Conservation (phyloP, 2,113 vertebrate genomes). For the Apaloderma vittatum region DNA sequence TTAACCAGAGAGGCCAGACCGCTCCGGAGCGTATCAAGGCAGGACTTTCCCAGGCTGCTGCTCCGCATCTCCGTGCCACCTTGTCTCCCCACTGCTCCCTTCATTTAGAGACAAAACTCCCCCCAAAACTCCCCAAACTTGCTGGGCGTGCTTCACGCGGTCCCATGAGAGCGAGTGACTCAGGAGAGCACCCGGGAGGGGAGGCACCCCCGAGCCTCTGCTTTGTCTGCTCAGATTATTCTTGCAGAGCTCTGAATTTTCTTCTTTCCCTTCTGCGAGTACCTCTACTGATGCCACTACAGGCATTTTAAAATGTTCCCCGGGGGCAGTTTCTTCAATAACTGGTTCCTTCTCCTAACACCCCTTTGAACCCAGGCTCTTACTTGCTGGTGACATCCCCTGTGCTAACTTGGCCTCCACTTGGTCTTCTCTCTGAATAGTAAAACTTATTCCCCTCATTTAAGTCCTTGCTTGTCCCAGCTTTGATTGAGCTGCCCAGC, state of each 20-base stretch:
- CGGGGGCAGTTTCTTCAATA: background rate
- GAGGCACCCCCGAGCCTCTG: background rate
- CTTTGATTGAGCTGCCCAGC: background rate
- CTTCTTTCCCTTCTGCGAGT: background rate
- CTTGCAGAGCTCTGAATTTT: background rate
- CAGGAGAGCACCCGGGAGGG: background rate
- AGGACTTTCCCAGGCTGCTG: conserved; percentile 1
- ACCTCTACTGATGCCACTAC: background rate
- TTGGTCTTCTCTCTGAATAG: background rate
- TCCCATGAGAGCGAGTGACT: conserved; percentile 3
- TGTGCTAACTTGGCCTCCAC: background rate
- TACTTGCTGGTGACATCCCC: background rate
- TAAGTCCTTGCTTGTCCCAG: background rate
- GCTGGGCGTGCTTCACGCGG: background rate
- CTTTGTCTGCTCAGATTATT: background rate
- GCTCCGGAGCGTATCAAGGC: fast-evolving
- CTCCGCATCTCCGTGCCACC: background rate
- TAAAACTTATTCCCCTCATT: background rate
- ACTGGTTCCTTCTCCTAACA: background rate
- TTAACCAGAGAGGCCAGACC: background rate
- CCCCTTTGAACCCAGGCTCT: background rate
- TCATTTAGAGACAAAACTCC: background rate
- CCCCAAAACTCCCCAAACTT: background rate
- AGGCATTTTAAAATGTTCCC: background rate
- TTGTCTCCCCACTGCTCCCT: background rate